Evolutionary conservation across 1,140 invertebrate genomes (phyloP), one percentile per base, ranked within the genome.

Genomic region (Lutraria rhynchaena): DNA sequence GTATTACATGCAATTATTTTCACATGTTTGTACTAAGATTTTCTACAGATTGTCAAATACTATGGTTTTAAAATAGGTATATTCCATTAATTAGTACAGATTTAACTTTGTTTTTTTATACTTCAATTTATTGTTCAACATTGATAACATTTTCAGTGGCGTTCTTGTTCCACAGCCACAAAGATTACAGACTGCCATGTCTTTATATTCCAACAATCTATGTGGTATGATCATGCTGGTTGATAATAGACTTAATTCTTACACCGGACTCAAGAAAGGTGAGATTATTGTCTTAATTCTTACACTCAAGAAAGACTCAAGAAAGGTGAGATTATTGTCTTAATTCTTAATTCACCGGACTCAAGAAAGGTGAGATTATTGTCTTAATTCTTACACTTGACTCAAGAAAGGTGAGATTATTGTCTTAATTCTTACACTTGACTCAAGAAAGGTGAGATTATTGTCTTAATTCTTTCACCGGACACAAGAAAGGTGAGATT

Each of bases 101-200:
- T n/a, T n/a, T n/a, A n/a, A n/a, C n/a, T n/a, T n/a, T n/a, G n/a
- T n/a, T n/a, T n/a, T n/a, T n/a, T n/a, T n/a, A n/a, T n/a, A n/a
- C n/a, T n/a, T n/a, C n/a, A n/a, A n/a, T n/a, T n/a, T n/a, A n/a
- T n/a, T n/a, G n/a, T n/a, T n/a, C n/a, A n/a, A n/a, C n/a, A n/a
- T n/a, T n/a, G n/a, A n/a, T n/a, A n/a, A n/a, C n/a, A n/a, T n/a
- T n/a, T n/a, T n/a, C 86, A 92, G 90, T 15, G 90, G 89, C 41
- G 82, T 90, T 53, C 84, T 89, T 35, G 86, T 92, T 1, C 88
- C 90, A 17, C 87, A 91, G 81, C 91, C 96, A 5, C 96, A 97
- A 88, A 93, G 96, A 75, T 93, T 99, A 22, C 98, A 99, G 93
- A 99, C 98, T 78, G 96, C 98, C 58, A 94, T 99, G 90, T 97